A percentile compares a stretch with the other conserved stretches of the same genome.
Conservation (phyloP, 2,888 invertebrate species). For the Eupithecia exiguata region DNA sequence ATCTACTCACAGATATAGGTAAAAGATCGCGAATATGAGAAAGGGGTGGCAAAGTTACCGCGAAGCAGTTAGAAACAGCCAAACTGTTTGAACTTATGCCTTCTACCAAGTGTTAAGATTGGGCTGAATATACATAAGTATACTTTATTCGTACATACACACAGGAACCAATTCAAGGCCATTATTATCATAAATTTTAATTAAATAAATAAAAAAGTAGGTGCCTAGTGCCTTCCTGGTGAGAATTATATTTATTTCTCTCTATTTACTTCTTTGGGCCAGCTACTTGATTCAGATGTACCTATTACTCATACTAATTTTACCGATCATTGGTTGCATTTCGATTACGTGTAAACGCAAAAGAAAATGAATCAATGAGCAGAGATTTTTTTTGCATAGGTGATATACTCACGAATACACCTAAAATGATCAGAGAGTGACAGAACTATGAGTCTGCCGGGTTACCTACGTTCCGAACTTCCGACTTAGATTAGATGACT, state of each 20-base stretch:
- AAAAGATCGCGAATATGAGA: neutral
- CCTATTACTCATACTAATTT: no score
- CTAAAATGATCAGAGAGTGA: no score
- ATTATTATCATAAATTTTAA: neutral
- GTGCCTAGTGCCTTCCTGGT: neutral
- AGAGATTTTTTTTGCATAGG: no score
- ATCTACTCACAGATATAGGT: neutral
- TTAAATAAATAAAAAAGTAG: neutral
- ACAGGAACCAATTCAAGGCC: neutral
- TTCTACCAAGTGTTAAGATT: neutral
- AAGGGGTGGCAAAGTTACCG: slow-evolving; percentile 5
- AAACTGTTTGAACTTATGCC: neutral
- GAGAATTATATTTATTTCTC: neutral
- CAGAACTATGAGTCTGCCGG: no score
- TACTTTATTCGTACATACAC: neutral
- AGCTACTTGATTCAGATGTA: no score
- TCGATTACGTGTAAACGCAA: no score
- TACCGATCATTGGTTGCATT: no score
- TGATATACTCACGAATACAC: no score
- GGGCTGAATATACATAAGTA: neutral
- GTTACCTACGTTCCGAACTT: no score
- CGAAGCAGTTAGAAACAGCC: neutral
- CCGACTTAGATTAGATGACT: no score
- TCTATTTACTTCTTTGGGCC: neutral
- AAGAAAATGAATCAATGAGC: no score